These are phyloP conservation scores for Zele albiditarsus DNA, from an alignment of 2,888 invertebrate genomes.

Conservation along the genomic window DNA sequence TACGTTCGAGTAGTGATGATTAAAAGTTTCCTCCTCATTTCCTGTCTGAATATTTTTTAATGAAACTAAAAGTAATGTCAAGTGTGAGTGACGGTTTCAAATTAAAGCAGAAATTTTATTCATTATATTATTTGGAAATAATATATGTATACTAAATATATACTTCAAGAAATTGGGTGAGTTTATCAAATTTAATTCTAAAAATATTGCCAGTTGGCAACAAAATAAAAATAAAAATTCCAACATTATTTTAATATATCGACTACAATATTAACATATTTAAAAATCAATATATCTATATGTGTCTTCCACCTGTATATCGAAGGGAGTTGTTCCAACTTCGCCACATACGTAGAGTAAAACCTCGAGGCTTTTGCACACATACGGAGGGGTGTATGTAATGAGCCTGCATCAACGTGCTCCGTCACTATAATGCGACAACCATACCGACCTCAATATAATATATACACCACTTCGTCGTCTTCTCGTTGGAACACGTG, in stretches of 20 bases:
- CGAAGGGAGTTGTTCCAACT: too few species aligned
- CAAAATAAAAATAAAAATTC: conserved; percentile 32
- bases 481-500: conserved; percentile 39
- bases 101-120: too few species aligned
- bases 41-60: too few species aligned
- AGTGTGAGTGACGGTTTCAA: too few species aligned
- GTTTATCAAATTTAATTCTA: conserved; percentile 44
- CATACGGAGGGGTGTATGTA: background rate
- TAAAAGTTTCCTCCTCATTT: background rate
- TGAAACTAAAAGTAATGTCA: too few species aligned
- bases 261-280: too few species aligned
- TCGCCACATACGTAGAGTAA: background rate
- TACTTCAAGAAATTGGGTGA: background rate
- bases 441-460: conserved; percentile 29
- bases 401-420: background rate
- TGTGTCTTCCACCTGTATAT: too few species aligned
- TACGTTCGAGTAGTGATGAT: background rate
- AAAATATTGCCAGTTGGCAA: conserved; percentile 47
- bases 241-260: too few species aligned
- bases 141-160: too few species aligned
- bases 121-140: too few species aligned
- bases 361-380: background rate
- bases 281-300: too few species aligned
- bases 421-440: background rate
- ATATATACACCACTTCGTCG: conserved; percentile 15